A percentile compares a stretch with the other conserved stretches of the same genome.
Conservation (phyloP, 1,140 invertebrate species). For the Asobara japonica region DNA sequence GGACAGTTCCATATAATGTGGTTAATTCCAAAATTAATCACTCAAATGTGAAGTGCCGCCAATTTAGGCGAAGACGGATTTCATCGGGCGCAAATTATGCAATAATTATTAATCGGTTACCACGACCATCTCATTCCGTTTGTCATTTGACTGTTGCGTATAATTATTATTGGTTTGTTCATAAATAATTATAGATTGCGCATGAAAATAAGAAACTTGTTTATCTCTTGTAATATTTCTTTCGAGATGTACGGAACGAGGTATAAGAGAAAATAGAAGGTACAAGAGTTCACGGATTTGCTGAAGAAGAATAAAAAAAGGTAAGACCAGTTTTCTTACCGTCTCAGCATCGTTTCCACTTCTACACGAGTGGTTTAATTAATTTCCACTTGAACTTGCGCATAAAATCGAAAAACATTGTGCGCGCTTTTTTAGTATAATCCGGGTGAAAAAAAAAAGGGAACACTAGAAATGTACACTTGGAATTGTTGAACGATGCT, state of each 20-base stretch:
- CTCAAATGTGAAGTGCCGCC: too few species aligned
- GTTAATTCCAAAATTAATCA: too few species aligned
- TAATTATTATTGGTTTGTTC: too few species aligned
- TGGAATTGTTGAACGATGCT: neutral
- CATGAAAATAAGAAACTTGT: neutral
- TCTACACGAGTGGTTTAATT: constrained; percentile 8
- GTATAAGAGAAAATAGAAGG: neutral
- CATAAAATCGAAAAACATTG: neutral
- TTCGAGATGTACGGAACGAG: neutral
- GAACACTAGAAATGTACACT: neutral
- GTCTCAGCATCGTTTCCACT: constrained; percentile 21
- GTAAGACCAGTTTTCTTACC: constrained; percentile 21
- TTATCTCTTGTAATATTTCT: neutral
- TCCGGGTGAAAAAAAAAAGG: neutral
- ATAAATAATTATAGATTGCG: too few species aligned
- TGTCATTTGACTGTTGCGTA: too few species aligned
- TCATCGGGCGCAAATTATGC: too few species aligned
- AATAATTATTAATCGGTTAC: too few species aligned
- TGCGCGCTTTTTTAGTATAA: neutral
- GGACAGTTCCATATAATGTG: too few species aligned
- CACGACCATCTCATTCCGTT: too few species aligned
- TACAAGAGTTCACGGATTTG: constrained; percentile 6
- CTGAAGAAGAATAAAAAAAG: neutral
- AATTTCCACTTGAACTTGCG: neutral
- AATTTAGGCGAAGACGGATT: too few species aligned